A percentile compares a stretch with the other conserved stretches of the same genome.
Evolutionary conservation across 2,888 invertebrate species (phyloP).

Genomic region (Anorthoa munda): DNA sequence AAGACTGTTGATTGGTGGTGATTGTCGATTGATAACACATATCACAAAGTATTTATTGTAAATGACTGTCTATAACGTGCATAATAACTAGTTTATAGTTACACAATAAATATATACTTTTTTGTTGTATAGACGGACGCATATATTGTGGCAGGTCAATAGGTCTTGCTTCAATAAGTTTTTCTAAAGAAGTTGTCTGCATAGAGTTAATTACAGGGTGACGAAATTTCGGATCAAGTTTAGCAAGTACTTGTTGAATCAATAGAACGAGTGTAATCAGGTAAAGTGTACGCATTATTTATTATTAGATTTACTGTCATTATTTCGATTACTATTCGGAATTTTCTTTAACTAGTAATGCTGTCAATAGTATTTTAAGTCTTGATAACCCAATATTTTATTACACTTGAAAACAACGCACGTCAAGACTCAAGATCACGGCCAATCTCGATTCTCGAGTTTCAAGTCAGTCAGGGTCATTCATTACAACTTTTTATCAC

Average conservation of each 20-base stretch:
- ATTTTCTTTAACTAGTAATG: background rate
- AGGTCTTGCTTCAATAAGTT: background rate
- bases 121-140: background rate
- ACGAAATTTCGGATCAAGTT: conserved; percentile 35
- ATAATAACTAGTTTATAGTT: background rate
- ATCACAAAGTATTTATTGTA: conserved; percentile 21
- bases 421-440: conserved; percentile 29
- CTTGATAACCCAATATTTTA: background rate
- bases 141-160: background rate
- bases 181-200: background rate
- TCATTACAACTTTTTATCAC: conserved; percentile 23
- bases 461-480: conserved; percentile 37
- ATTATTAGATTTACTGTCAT: background rate
- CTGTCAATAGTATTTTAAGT: background rate
- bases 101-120: conserved; percentile 2
- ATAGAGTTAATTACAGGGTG: background rate
- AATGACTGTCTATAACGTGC: background rate
- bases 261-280: conserved; percentile 9
- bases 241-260: conserved; percentile 21
- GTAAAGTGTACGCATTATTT: conserved; percentile 16
- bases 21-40: conserved; percentile 34
- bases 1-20: background rate
- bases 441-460: conserved; percentile 14
- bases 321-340: background rate
- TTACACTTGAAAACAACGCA: conserved; percentile 20